Base-by-base conservation (phyloP, 2,113 vertebrate species). In the Stegastes partitus region DNA sequence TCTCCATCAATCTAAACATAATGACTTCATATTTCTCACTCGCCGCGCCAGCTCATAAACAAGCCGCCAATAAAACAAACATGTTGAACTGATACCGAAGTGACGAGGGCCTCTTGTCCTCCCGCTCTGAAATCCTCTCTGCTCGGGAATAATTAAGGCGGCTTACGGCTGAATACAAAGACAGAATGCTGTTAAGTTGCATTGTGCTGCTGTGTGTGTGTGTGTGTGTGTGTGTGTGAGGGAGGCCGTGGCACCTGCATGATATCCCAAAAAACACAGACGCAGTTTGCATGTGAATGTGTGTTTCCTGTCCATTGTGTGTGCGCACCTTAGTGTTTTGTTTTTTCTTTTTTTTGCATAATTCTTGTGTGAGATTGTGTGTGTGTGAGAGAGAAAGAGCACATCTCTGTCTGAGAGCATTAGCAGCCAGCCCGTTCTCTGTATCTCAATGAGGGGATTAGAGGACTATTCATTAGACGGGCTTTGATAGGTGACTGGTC, bases 371-470 rank as follows among this genome's bases (percentile, higher is more conserved):
- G 63, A 26, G 28, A 22, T 47, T 50, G 49, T 57, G 59, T 70
- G 53, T 59, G 66, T 39, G 74, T 72, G 11, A 42, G 66, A 56
- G 73, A 74, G 74, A 72, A 50, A 67, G 74, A 65, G 68, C 0
- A 25, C 51, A 58, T 84, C 76, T 81, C 84, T 59, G 78, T 76
- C 83, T 87, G 82, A 82, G 81, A 84, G 86, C 89, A 86, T 93
- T 87, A 89, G 81, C 72, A 71, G 77, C 16, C 59, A 91, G 85
- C 78, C 77, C 82, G 74, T 87, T 85, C 87, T 88, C 83, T 87
- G 89, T 90, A 83, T 92, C 84, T 92, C 87, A 90, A 86, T 91
- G 88, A 93, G 87, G 78, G 88, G 91, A 92, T 93, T 91, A 92
- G 73, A 82, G 49, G 82, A 69, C 81, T 78, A 88, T 92, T 91